These are phyloP conservation scores for Chydorus sphaericus DNA, from an alignment of 2,888 invertebrate species.

Conservation along the genomic window DNA sequence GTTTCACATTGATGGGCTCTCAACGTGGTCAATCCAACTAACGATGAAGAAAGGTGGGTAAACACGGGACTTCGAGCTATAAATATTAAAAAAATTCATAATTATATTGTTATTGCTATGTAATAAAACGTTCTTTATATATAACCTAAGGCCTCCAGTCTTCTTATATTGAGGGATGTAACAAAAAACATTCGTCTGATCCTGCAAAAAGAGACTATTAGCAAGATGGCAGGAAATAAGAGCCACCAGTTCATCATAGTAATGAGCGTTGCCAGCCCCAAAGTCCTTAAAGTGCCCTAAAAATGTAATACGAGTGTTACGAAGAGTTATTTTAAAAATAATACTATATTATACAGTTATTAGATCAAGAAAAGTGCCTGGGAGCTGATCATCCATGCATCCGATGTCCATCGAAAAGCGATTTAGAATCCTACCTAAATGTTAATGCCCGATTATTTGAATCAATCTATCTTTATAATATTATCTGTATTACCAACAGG, in stretches of 20 bases:
- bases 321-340: neutral
- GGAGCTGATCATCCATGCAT: conserved; percentile 55
- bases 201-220: conserved; percentile 28
- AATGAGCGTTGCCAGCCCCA: conserved; percentile 35
- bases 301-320: neutral
- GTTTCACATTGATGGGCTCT: conserved; percentile 33
- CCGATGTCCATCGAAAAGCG: conserved; percentile 75
- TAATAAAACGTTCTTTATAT: too few relatives aligned
- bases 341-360: neutral
- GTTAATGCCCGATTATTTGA: too few relatives aligned
- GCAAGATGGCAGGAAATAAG: conserved; percentile 26
- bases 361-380: conserved; percentile 43
- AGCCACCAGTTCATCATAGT: conserved; percentile 29
- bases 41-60: conserved; percentile 60
- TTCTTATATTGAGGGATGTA: conserved; percentile 33
- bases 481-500: too few relatives aligned
- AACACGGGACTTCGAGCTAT: conserved; percentile 37
- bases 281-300: conserved; percentile 21
- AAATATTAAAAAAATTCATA: too few relatives aligned
- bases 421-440: conserved; percentile 37
- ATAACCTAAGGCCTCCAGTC: conserved; percentile 36
- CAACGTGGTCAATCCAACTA: conserved; percentile 59
- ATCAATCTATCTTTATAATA: too few relatives aligned
- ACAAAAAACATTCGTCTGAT: conserved; percentile 32
- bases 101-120: too few relatives aligned